Base-by-base conservation (phyloP, 2,888 invertebrate genomes). In the Spilarctia lutea region DNA sequence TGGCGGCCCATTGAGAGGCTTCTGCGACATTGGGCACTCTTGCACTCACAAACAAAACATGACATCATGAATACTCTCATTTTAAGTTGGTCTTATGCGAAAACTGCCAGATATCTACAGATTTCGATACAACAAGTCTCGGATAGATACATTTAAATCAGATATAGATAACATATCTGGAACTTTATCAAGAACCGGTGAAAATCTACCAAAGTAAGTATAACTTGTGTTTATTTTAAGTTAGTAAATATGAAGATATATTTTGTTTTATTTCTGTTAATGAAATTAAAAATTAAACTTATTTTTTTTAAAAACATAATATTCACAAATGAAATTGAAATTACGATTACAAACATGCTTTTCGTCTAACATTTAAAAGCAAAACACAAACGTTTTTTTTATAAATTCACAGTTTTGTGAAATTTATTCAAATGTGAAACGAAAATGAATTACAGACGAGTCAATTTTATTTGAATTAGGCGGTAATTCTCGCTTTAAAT, bases 351-450 rank as follows among this genome's bases (percentile, higher is more conserved):
- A 60, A 13, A 13, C 70, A 33, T 48, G 20, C 39, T 83, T 65
- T 75, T 81, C 72, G 71, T 78, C 74, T 70, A 39, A 73, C 74
- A 72, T 75, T 77, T 75, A 65, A 78, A 39, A 45, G 24, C 27
- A 20, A 48, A 39, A 74, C 33, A 65, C 48, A 45, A n/a, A n/a
- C n/a, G n/a, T n/a, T n/a, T n/a, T 33, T 60, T 39, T 42, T 0
- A 11, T 71, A n/a, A 42, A 16, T 20, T 16, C 42, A 30, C 18
- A 35, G 24, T 42, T 65, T 2, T 68, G 27, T 24, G 13, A 27
- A 66, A 52, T 33, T 33, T 18, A 35, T 73, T 75, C 74, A 78
- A 78, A 77, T 69, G 71, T 72, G 56, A 75, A 72, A 73, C 67
- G 63, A 78, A 83, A 71, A 16, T 69, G 68, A 67, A 74, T 74